These are phyloP conservation scores for Penaeus vannamei DNA, from an alignment of 1,140 invertebrate species.

Conservation along the genomic window DNA sequence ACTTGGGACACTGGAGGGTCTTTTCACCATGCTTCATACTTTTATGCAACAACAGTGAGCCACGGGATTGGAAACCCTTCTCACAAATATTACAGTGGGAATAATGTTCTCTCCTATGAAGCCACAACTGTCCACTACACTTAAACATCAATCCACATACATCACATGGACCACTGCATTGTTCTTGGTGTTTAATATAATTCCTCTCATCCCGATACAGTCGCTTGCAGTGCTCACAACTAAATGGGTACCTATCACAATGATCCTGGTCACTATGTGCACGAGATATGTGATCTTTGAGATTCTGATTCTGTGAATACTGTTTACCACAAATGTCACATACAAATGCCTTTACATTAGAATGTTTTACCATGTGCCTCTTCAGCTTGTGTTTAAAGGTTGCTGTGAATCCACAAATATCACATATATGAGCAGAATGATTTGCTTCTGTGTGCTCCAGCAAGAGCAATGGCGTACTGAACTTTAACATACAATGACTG, in stretches of 20 bases:
- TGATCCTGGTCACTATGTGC: slow-evolving; percentile 50
- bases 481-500: slow-evolving; percentile 8
- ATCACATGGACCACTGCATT: slow-evolving; percentile 40
- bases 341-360: slow-evolving; percentile 54
- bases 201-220: slow-evolving; percentile 36
- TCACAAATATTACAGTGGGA: slow-evolving; percentile 27
- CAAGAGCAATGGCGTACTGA: slow-evolving; percentile 7
- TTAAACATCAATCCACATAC: slow-evolving; percentile 45
- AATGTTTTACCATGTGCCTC: slow-evolving; percentile 18
- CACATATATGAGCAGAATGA: not conserved
- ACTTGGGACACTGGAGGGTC: slow-evolving; percentile 38
- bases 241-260: slow-evolving; percentile 38
- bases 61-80: slow-evolving; percentile 29
- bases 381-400: slow-evolving; percentile 12
- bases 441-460: slow-evolving; percentile 4
- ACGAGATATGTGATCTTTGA: slow-evolving; percentile 44
- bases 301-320: slow-evolving; percentile 45
- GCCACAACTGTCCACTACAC: slow-evolving; percentile 36
- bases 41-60: slow-evolving; percentile 40
- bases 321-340: slow-evolving; percentile 55
- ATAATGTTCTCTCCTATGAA: slow-evolving; percentile 46
- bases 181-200: slow-evolving; percentile 31
- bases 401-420: slow-evolving; percentile 4
- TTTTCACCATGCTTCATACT: slow-evolving; percentile 47
- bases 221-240: slow-evolving; percentile 44